Conservation (phyloP, 2,888 invertebrate species). For the Zootermopsis nevadensis region DNA sequence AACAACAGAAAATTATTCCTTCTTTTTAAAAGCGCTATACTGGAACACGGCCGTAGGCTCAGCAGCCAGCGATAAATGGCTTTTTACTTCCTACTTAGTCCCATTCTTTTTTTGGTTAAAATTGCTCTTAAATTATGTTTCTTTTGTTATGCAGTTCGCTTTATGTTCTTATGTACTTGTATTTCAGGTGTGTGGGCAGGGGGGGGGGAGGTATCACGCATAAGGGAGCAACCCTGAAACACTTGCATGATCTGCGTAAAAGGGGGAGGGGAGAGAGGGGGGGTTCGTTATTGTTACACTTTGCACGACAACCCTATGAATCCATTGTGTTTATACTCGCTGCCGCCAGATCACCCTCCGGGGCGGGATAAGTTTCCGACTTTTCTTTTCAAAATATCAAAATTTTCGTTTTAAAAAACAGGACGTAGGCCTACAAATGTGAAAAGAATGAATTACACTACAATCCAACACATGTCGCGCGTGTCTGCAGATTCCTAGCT, state of each 20-base stretch:
- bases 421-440: not conserved
- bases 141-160: conserved; percentile 13
- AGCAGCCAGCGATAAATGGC: conserved; percentile 23
- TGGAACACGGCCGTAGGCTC: not conserved
- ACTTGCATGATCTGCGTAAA: not conserved
- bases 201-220: not conserved
- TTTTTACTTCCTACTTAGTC: conserved; percentile 24
- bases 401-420: not conserved
- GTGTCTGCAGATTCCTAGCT: conserved; percentile 3
- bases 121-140: conserved; percentile 33
- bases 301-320: conserved; percentile 19
- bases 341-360: conserved; percentile 12
- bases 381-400: conserved; percentile 31
- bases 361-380: conserved; percentile 3
- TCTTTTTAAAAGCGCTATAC: conserved; percentile 25
- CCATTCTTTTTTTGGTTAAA: not conserved
- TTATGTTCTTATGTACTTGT: not conserved
- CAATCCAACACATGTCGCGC: conserved; percentile 35
- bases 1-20: not conserved
- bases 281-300: not conserved
- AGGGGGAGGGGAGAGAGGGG: not conserved
- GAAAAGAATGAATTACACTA: conserved; percentile 7
- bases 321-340: conserved; percentile 20
- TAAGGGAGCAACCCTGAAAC: conserved; percentile 8
- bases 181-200: not conserved